Percentiles rank a stretch among this genome's conserved stretches.
These are phyloP conservation scores for Dasysyrphus tricinctus DNA, from an alignment of 2,888 invertebrate genomes.

Conservation along the genomic window DNA sequence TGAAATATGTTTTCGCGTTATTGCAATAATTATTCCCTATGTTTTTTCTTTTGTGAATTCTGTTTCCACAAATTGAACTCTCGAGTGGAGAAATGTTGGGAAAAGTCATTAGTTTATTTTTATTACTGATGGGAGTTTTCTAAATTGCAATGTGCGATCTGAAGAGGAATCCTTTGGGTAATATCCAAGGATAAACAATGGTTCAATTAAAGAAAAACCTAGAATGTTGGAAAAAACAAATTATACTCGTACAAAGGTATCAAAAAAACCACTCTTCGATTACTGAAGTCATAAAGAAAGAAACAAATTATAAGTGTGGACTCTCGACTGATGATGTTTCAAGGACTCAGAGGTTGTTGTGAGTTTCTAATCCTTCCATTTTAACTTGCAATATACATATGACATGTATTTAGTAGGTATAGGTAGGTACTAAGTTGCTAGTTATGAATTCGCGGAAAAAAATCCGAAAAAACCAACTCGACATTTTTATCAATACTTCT, in stretches of 20 bases:
- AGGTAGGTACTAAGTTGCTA: too few relatives aligned
- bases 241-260: not conserved
- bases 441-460: too few relatives aligned
- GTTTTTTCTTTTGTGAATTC: constrained; percentile 47
- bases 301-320: too few relatives aligned
- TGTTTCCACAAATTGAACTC: constrained; percentile 65
- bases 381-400: too few relatives aligned
- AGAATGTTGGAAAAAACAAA: not conserved
- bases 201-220: not conserved
- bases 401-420: too few relatives aligned
- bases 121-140: not conserved
- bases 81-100: constrained; percentile 57
- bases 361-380: too few relatives aligned
- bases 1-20: constrained; percentile 34
- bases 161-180: constrained; percentile 40
- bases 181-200: not conserved
- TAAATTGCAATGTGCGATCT: constrained; percentile 21
- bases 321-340: too few relatives aligned
- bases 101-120: constrained; percentile 56
- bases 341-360: too few relatives aligned
- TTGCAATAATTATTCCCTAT: constrained; percentile 19
- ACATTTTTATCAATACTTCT: too few relatives aligned
- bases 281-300: too few relatives aligned
- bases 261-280: not conserved
- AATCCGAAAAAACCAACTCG: too few relatives aligned